Base-by-base conservation (phyloP, 2,888 invertebrate species). In the Eristalis intricaria region DNA sequence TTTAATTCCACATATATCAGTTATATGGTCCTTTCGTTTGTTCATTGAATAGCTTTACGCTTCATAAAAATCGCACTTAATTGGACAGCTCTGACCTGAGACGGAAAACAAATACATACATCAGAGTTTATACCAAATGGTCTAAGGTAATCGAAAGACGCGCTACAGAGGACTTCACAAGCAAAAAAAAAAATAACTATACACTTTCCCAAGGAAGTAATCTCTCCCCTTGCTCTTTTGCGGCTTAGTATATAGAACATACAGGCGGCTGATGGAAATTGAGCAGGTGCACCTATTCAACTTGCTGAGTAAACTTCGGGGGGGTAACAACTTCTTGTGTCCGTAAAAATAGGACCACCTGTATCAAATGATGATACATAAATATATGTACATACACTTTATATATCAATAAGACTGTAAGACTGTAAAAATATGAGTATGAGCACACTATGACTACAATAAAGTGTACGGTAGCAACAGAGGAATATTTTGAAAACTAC, bases 31-130 rank as follows among this genome's bases (percentile, higher is more conserved):
- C 50, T 65, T 79, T 35, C 61, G 58, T 19, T 60, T 40, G 69
- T 75, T 75, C 80, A 76, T 40, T 40, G 58, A 81, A 81, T 74
- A 68, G 77, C 81, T 85, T 85, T 77, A 76, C 85, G 85, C 85
- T 81, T 58, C 85, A 85, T 85, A 85, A 85, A 85, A 85, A 85
- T 85, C 85, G 77, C 85, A 81, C 81, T 77, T 81, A 81, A 85
- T 77, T 81, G 77, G 77, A 81, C 74, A 73, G 58, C 69, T 64
- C 56, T 73, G 76, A 85, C 64, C 81, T 85, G 81, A 77, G 81
- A 85, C 77, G 85, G 58, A 73, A 73, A 79, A 76, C 63, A 70
- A 43, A 50, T 19, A 19, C 19, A 19, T 19, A 50, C 19, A 2
- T 19, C 19, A 8, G 19, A 50, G 19, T 50, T 7, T 19, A 81